phyloP scores from a whole-genome alignment of 2,113 vertebrate genomes.

The Ivindomyrus marchei region DNA sequence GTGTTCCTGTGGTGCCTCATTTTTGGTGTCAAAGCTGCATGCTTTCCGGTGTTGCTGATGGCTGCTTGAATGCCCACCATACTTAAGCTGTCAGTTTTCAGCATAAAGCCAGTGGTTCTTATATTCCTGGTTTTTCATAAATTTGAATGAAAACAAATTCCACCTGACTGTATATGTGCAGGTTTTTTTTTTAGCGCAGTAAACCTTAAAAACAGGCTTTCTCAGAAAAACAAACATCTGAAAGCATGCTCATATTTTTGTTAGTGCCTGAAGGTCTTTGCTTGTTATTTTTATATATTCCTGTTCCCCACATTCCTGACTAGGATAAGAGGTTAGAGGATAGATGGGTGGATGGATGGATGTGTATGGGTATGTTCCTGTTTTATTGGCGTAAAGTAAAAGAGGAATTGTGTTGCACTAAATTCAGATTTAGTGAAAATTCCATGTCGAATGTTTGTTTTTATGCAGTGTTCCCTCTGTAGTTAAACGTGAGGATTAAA shows the following conservation, averaged over 20 bases:
- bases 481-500: background rate
- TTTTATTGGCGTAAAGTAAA: background rate
- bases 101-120: background rate
- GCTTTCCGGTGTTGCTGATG: background rate
- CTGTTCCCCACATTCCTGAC: background rate
- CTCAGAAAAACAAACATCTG: background rate
- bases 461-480: background rate
- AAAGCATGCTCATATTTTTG: background rate
- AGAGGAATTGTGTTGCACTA: background rate
- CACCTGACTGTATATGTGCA: background rate
- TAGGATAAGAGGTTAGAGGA: background rate
- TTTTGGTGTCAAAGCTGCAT: background rate
- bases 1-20: background rate
- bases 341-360: background rate
- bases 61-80: background rate
- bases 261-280: background rate
- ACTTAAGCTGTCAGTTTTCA: background rate
- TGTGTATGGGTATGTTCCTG: background rate
- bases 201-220: background rate
- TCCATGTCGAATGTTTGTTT: background rate
- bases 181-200: background rate
- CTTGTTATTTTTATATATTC: background rate
- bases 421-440: background rate
- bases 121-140: background rate
- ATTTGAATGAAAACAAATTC: background rate